These are phyloP conservation scores for Gastrophryne carolinensis DNA, from an alignment of 2,797 vertebrate genomes.

Conservation along the genomic window DNA sequence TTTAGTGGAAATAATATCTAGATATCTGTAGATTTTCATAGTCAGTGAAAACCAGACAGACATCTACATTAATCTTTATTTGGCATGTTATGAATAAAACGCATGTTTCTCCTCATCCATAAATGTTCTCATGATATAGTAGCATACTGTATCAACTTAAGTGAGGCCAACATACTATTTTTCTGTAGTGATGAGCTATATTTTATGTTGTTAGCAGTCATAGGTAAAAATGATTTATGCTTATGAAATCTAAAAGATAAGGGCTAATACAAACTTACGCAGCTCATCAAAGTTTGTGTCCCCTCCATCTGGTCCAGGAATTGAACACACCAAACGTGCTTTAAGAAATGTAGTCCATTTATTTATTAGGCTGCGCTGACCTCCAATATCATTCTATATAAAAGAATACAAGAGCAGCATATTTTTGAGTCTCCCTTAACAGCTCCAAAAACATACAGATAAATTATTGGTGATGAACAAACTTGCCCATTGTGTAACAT, in stretches of 20 bases:
- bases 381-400: slow-evolving; percentile 92
- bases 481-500: too few relatives aligned
- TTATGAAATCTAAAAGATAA: neutral
- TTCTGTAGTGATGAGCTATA: slow-evolving; percentile 1
- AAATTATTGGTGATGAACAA: too few relatives aligned
- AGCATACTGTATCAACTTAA: neutral
- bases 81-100: neutral
- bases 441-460: too few relatives aligned
- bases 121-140: neutral
- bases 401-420: too few relatives aligned
- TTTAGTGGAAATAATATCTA: too few relatives aligned
- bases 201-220: neutral
- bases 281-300: slow-evolving; percentile 96
- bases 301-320: slow-evolving; percentile 89
- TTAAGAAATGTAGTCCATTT: slow-evolving; percentile 99
- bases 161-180: neutral
- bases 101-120: neutral
- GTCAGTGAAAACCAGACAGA: neutral
- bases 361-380: slow-evolving; percentile 93
- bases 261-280: slow-evolving; percentile 73
- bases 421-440: too few relatives aligned
- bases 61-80: neutral
- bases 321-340: slow-evolving; percentile 89
- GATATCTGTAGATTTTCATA: neutral
- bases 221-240: slow-evolving; percentile 15